A percentile compares a stretch with the other conserved stretches of the same genome.
Evolutionary conservation across 1,140 invertebrate genomes (phyloP).

Genomic region (Apis dorsata): DNA sequence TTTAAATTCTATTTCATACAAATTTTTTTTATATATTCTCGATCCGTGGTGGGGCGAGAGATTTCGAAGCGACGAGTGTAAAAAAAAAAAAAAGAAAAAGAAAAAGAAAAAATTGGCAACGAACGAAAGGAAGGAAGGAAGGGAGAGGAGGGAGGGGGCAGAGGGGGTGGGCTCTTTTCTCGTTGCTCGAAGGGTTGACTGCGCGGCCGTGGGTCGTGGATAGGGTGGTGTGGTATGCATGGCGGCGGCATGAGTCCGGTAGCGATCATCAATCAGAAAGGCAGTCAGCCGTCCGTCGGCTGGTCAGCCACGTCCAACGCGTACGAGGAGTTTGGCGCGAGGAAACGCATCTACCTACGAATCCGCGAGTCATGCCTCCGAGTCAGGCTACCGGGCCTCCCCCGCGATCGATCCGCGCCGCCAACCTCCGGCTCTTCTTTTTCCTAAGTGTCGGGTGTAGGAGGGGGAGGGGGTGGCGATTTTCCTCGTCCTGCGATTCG

Average conservation of each 20-base stretch:
- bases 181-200: conserved; percentile 46
- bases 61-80: too few relatives aligned
- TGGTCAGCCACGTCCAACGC: conserved; percentile 67
- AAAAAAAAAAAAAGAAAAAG: not conserved
- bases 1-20: too few relatives aligned
- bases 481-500: conserved; percentile 62
- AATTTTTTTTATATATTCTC: too few relatives aligned
- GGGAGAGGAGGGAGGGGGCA: conserved; percentile 14
- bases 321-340: conserved; percentile 62
- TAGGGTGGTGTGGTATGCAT: conserved; percentile 65
- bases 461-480: conserved; percentile 56
- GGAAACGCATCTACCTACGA: conserved; percentile 62
- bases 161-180: conserved; percentile 58
- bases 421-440: conserved; percentile 53
- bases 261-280: conserved; percentile 79
- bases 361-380: conserved; percentile 65
- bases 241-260: conserved; percentile 74
- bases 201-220: conserved; percentile 20
- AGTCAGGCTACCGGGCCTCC: conserved; percentile 41
- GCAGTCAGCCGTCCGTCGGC: conserved; percentile 78
- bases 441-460: not conserved
- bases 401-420: conserved; percentile 62
- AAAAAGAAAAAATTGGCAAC: not conserved
- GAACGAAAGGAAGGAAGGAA: not conserved
- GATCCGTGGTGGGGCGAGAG: too few relatives aligned